Evolutionary conservation across 2,888 invertebrate species (phyloP), one percentile per base, ranked within the genome.

Genomic region (Himalopsyche tibetana): DNA sequence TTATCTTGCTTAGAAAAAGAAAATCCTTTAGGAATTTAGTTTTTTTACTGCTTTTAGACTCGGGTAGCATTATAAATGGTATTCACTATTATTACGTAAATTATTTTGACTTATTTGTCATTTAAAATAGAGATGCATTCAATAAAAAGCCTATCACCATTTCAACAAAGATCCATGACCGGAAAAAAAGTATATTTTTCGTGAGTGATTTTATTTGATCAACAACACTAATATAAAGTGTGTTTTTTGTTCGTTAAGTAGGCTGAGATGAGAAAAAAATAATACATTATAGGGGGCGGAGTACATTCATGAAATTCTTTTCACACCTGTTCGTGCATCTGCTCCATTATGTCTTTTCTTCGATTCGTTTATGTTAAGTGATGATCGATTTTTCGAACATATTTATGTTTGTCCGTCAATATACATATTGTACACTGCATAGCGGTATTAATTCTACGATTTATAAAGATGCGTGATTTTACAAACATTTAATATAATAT

Each of bases 181-280:
- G 83, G 82, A 83, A 55, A 83, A 55, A 56, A 83, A 84, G 85
- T 82, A 80, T 56, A 84, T 74, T 80, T 85, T 85, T 74, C 83
- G 12, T 17, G 82, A 19, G 42, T 36, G 82, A 85, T 87, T 80
- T 84, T 87, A 82, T 87, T 87, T 87, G 86, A 80, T 87, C 86
- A 87, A 82, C 84, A 83, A 84, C 83, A 84, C 86, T 88, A 84
- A 86, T 86, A 86, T 86, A 85, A 83, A 63, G 28, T 84, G 86
- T 86, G 88, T 80, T 88, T 88, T 88, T 88, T 88, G 88, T 88
- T 86, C 85, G 88, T 84, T 88, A 88, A 88, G 88, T 88, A 88
- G 88, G 88, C 40, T 42, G 63, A 63, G 28, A 63, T 63, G 63
- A 85, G 82, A 85, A 85, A 85, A 85, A 56, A 55, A 55, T 56